These are phyloP conservation scores for Drosophila atripex DNA, from an alignment of 2,888 invertebrate species.

Conservation along the genomic window DNA sequence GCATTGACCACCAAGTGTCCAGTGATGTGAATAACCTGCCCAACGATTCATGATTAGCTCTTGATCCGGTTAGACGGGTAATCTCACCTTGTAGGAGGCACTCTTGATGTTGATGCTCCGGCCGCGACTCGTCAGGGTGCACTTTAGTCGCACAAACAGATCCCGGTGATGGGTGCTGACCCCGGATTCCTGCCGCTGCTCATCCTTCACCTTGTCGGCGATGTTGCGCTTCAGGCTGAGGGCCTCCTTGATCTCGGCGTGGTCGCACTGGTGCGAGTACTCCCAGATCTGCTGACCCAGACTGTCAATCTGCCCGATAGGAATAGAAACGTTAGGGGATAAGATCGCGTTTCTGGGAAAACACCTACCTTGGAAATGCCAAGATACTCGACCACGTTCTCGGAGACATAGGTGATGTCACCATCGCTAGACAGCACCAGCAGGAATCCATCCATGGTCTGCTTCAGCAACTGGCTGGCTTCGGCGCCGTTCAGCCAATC, in stretches of 20 bases:
- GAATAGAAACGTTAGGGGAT: neutral
- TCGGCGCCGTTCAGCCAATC: conserved; percentile 82
- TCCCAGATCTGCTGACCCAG: conserved; percentile 97
- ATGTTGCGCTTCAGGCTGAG: conserved; percentile 84
- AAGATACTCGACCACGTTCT: conserved; percentile 94
- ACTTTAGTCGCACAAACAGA: conserved; percentile 89
- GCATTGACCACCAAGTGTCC: conserved; percentile 89
- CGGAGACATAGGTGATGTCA: conserved; percentile 95
- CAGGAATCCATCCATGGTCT: conserved; percentile 96
- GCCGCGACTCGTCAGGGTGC: conserved; percentile 97
- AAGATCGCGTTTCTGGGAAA: too few species aligned
- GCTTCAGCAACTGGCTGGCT: conserved; percentile 72
- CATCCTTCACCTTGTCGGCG: conserved; percentile 80
- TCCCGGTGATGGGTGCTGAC: conserved; percentile 83
- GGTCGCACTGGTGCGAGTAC: conserved; percentile 97
- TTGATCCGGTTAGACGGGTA: neutral
- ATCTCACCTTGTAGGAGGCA: conserved; percentile 94
- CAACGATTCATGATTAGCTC: neutral
- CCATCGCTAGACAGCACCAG: conserved; percentile 94
- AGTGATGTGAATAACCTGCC: conserved; percentile 93
- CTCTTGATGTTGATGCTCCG: conserved; percentile 97
- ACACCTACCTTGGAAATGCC: conserved; percentile 93
- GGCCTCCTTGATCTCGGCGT: conserved; percentile 92
- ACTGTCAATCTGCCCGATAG: conserved; percentile 91
- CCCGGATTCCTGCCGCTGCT: conserved; percentile 70